phyloP scores from a whole-genome alignment of 2,113 vertebrate species.

The Asarcornis scutulata region DNA sequence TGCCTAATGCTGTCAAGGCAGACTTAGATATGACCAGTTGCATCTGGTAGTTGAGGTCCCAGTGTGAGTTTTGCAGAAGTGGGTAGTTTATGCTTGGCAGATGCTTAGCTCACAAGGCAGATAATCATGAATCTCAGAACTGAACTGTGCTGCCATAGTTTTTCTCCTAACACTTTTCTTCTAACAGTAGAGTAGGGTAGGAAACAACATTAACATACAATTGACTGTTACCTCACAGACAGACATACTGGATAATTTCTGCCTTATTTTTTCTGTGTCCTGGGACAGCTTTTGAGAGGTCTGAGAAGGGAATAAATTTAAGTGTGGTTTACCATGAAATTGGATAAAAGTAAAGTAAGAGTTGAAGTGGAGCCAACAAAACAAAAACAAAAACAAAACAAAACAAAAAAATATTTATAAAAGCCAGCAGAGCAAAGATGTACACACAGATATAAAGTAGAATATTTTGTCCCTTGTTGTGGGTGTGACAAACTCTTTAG shows the following conservation, averaged over 20 bases:
- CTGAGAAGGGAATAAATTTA: not conserved
- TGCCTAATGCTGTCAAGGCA: not conserved
- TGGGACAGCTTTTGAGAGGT: not conserved
- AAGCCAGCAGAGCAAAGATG: not conserved
- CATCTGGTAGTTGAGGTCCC: not conserved
- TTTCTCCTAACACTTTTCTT: not conserved
- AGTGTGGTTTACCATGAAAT: not conserved
- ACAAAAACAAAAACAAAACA: not conserved
- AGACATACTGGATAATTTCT: not conserved
- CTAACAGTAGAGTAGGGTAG: not conserved
- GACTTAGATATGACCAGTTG: not conserved
- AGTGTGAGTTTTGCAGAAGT: not conserved
- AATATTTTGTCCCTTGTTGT: not conserved
- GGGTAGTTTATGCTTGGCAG: not conserved
- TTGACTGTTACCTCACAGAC: not conserved
- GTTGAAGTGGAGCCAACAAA: not conserved
- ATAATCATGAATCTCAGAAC: not conserved
- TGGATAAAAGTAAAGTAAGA: not conserved
- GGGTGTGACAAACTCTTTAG: not conserved
- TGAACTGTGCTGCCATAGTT: not conserved
- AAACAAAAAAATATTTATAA: not conserved
- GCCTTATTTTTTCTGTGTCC: not conserved
- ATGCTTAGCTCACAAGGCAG: not conserved
- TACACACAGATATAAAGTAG: not conserved
- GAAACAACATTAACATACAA: not conserved